Evolutionary conservation across 2,888 invertebrate species (phyloP), one percentile per base, ranked within the genome.

Genomic region (Lasioglossum figueresi): DNA sequence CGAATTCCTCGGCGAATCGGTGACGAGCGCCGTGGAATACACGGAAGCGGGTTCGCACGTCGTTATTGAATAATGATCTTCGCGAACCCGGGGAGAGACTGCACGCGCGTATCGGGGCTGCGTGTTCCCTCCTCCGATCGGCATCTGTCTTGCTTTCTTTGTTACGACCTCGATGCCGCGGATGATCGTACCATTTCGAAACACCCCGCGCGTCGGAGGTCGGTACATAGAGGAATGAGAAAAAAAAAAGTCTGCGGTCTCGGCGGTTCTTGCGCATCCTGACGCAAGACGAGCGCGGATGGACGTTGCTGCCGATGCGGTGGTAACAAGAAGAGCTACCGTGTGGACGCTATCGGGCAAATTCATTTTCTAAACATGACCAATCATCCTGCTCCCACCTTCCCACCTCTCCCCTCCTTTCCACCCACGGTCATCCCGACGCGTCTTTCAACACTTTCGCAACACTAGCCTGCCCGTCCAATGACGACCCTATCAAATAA

Each of bases 221-320:
- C 84, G 72, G 66, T 31, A 31, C 72, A 68, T 68, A 68, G 79
- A 66, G 56, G 75, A 79, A 48, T 70, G 70, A 63, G 56, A 72
- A 70, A 81, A 72, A 72, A 81, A 87, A 80, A 82, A 81, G 68
- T 76, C 73, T 90, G 90, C 84, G 89, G 89, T 89, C 90, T 82
- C 79, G 82, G 73, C 73, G 75, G 81, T 84, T 84, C 78, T 90
- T 85, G 79, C 59, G 77, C 75, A 14, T 27, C 70, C 78, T 90
- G 90, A 89, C 85, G 90, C 89, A 89, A 52, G 52, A 90, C 82
- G 76, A 70, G 45, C 45, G 40, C 70, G 74, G 79, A 78, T 52
- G 70, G 66, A 87, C 79, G 80, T 52, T 52, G 72, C 66, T 2
- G 52, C 23, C 23, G 52, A 52, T 52, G 52, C 79, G 78, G 78